These are phyloP conservation scores for Parapsyche elsis DNA, from an alignment of 1,140 invertebrate species.

Conservation along the genomic window DNA sequence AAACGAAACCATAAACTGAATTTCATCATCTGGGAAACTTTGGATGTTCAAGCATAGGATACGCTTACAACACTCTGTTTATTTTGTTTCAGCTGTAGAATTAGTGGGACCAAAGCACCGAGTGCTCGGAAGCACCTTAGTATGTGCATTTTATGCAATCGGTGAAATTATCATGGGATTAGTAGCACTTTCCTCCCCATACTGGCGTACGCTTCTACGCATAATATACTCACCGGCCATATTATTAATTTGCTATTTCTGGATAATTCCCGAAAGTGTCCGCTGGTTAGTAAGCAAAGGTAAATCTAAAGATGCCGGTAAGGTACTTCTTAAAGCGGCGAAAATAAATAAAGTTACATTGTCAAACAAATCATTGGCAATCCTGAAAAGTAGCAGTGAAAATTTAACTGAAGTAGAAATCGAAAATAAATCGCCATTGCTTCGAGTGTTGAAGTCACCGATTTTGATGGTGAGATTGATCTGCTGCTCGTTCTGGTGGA, in stretches of 20 bases:
- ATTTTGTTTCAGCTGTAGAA: slow-evolving; percentile 74
- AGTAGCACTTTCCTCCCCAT: slow-evolving; percentile 74
- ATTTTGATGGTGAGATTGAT: slow-evolving; percentile 72
- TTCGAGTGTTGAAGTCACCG: slow-evolving; percentile 68
- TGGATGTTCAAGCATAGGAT: too few species aligned
- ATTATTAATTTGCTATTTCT: slow-evolving; percentile 71
- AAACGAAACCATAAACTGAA: too few species aligned
- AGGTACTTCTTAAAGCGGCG: slow-evolving; percentile 72
- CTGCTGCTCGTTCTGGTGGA: slow-evolving; percentile 76
- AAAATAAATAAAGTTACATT: slow-evolving; percentile 75
- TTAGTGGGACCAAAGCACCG: slow-evolving; percentile 79
- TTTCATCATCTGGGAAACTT: too few species aligned
- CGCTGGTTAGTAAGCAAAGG: slow-evolving; percentile 81
- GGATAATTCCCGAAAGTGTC: slow-evolving; percentile 73
- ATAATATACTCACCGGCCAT: slow-evolving; percentile 75
- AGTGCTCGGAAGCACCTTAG: slow-evolving; percentile 78
- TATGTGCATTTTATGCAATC: slow-evolving; percentile 77
- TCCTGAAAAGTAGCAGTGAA: slow-evolving; percentile 56
- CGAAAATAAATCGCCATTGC: slow-evolving; percentile 61
- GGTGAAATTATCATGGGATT: slow-evolving; percentile 77
- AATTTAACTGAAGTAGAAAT: slow-evolving; percentile 44
- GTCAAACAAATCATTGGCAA: slow-evolving; percentile 67
- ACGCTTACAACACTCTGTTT: too few species aligned
- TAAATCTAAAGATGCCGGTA: slow-evolving; percentile 71
- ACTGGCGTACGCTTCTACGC: slow-evolving; percentile 77